These are phyloP conservation scores for Ceyx cyanopectus DNA, from an alignment of 2,113 vertebrate genomes.

Conservation along the genomic window DNA sequence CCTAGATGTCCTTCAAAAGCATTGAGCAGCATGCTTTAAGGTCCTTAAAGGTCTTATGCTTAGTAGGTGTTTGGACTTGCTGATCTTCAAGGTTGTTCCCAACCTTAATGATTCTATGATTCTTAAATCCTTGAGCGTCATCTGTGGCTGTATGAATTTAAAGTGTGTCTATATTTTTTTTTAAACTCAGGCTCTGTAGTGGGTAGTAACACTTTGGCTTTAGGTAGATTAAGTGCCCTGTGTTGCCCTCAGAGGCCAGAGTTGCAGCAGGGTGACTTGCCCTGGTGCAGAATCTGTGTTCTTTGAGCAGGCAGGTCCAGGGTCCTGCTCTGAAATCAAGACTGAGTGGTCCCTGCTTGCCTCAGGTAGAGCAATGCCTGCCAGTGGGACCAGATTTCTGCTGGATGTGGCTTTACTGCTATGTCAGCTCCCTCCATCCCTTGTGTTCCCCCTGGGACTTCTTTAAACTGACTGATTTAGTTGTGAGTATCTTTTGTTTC, in stretches of 20 bases:
- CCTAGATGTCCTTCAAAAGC: not conserved
- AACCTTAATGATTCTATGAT: no score
- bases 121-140: not conserved
- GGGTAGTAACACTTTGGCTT: not conserved
- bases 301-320: fast-evolving
- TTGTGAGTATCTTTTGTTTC: no score
- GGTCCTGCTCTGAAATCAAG: not conserved
- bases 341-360: not conserved
- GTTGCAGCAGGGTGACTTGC: no score
- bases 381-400: fast-evolving
- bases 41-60: no score
- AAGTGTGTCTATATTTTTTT: not conserved
- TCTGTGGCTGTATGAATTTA: not conserved
- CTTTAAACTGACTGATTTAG: no score
- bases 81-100: no score
- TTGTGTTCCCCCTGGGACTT: no score
- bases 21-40: not conserved
- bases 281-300: no score
- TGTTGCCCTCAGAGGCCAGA: not conserved
- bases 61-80: no score
- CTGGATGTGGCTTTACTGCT: fast-evolving
- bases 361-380: fast-evolving
- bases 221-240: fast-evolving
- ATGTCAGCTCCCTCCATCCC: no score
- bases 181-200: not conserved